phyloP scores from a whole-genome alignment of 2,113 vertebrate species.

The Oxyruncus cristatus region DNA sequence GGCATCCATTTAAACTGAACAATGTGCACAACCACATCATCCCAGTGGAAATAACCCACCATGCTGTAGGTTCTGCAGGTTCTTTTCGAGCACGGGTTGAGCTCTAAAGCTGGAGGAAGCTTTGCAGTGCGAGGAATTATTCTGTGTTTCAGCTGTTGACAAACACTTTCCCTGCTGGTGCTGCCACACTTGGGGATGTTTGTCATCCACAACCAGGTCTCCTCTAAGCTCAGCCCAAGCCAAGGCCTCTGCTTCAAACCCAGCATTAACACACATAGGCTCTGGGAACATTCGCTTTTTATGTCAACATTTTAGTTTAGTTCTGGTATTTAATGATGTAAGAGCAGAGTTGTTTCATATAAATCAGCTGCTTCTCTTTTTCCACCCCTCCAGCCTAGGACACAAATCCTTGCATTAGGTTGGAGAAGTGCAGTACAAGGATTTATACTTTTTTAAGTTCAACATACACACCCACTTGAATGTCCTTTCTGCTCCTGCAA shows the following conservation, averaged over 20 bases:
- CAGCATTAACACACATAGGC: no score
- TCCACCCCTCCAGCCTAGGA: background rate
- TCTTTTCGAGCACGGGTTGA: background rate
- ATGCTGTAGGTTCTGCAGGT: background rate
- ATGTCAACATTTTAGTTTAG: background rate
- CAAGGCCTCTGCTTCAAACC: background rate
- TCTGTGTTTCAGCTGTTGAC: background rate
- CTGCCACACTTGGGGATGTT: accelerated
- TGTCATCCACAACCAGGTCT: accelerated
- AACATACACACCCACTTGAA: background rate
- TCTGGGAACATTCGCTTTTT: background rate
- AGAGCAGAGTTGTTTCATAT: background rate
- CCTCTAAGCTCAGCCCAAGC: background rate
- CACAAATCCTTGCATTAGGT: background rate
- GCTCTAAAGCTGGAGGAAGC: background rate
- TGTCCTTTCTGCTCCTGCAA: background rate
- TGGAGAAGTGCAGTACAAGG: background rate
- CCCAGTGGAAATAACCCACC: conserved; percentile 77
- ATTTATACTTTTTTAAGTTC: background rate
- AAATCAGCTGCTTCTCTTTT: background rate
- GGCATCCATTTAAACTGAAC: conserved; percentile 83
- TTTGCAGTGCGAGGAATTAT: no score
- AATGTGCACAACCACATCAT: conserved; percentile 73
- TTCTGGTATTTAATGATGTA: background rate
- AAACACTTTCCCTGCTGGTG: background rate